Conservation (phyloP, 2,113 vertebrate species). For the Myotis yumanensis region DNA sequence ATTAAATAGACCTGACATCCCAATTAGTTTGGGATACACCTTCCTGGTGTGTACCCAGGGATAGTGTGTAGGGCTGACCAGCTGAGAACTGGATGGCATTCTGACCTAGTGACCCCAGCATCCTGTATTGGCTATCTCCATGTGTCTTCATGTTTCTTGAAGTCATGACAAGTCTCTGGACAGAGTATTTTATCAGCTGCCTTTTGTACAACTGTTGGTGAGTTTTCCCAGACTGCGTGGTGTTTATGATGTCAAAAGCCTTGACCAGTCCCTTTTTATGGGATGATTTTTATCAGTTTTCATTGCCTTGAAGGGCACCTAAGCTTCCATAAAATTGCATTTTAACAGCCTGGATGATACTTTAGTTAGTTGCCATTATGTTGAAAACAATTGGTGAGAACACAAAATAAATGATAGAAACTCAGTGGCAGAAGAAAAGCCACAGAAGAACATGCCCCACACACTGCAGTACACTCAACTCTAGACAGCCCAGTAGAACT, state of each 20-base stretch:
- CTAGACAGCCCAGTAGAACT: no score
- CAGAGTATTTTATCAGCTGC: neutral
- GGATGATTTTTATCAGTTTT: neutral
- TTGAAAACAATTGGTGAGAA: neutral
- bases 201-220: neutral
- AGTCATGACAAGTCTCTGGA: neutral
- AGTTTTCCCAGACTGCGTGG: neutral
- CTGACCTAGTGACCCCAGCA: neutral
- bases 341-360: neutral
- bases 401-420: neutral
- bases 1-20: neutral
- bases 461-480: fast-evolving
- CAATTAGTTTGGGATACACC: neutral
- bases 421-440: neutral
- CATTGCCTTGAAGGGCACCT: neutral
- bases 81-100: neutral
- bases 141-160: neutral
- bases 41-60: neutral
- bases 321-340: neutral
- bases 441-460: neutral
- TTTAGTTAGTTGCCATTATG: neutral
- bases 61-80: neutral
- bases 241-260: neutral
- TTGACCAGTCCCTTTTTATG: neutral
- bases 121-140: neutral